Conservation (phyloP, 2,888 invertebrate genomes). For the Malthinus seriepunctatus region DNA sequence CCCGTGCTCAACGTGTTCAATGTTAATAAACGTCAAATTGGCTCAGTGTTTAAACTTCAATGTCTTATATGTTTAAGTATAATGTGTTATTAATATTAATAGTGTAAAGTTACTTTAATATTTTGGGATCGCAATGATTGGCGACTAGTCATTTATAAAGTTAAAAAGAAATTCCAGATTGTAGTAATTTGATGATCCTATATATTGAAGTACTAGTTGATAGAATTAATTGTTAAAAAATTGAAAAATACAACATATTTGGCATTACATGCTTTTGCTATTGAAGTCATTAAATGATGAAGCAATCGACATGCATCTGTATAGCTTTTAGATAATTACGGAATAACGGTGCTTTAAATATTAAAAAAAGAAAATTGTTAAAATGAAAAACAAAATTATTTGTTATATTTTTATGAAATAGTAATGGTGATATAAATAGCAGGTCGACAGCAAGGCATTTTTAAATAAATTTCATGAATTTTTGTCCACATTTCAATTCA, state of each 20-base stretch:
- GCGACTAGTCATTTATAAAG: not conserved
- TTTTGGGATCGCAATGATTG: not conserved
- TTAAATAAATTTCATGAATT: no score
- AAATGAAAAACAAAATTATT: not conserved
- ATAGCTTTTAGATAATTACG: constrained; percentile 2
- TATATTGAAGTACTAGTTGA: not conserved
- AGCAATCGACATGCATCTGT: not conserved
- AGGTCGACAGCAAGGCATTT: no score
- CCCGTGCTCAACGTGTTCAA: no score
- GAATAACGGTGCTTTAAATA: constrained; percentile 9
- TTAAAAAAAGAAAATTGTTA: not conserved
- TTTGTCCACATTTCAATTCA: no score
- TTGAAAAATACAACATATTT: not conserved
- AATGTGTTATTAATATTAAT: constrained; percentile 3
- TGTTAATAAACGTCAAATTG: not conserved
- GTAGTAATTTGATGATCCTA: not conserved
- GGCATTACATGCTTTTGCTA: constrained; percentile 2
- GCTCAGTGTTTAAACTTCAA: constrained; percentile 2
- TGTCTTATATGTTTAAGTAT: constrained; percentile 4
- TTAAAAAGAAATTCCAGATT: not conserved
- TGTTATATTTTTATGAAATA: not conserved
- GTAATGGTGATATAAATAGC: not conserved
- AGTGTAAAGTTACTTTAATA: not conserved
- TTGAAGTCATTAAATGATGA: not conserved
- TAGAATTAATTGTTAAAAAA: not conserved